Percentiles rank a stretch among this genome's conserved stretches.
phyloP scores from a whole-genome alignment of 2,113 vertebrate species.

The Lampris megalopsis region DNA sequence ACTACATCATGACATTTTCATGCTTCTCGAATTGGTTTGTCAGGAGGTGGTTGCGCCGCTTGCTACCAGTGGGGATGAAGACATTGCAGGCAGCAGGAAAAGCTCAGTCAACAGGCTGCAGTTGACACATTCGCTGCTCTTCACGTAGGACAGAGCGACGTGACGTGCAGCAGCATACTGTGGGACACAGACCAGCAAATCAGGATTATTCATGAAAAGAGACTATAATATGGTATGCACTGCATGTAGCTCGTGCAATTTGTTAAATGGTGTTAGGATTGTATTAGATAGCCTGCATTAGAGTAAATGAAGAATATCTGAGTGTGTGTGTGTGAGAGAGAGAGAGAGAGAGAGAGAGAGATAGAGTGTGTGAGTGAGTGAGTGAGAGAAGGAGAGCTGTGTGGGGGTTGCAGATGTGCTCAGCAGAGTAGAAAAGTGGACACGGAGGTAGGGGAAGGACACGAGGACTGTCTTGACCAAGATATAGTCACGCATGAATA shows the following conservation, averaged over 20 bases:
- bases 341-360: not conserved
- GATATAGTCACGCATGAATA: constrained; percentile 24
- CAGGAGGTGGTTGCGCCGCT: constrained; percentile 28
- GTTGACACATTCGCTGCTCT: not conserved
- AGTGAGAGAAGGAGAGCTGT: not conserved
- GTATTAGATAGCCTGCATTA: constrained; percentile 45
- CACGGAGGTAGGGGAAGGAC: constrained; percentile 12
- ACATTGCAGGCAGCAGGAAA: constrained; percentile 11
- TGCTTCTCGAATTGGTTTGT: not conserved
- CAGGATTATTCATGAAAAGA: constrained; percentile 57
- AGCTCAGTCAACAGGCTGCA: constrained; percentile 19
- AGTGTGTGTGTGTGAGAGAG: constrained; percentile 15
- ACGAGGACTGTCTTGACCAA: constrained; percentile 14
- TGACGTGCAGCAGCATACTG: not conserved
- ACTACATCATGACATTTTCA: not conserved
- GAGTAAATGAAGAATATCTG: constrained; percentile 56
- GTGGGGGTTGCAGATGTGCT: constrained; percentile 26
- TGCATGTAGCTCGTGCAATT: constrained; percentile 48
- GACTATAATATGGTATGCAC: constrained; percentile 49
- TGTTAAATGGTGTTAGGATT: constrained; percentile 58
- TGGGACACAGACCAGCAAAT: constrained; percentile 23
- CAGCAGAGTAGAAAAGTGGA: constrained; percentile 47
- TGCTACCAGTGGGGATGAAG: constrained; percentile 16
- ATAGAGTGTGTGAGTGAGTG: not conserved
- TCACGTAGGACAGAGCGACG: constrained; percentile 19